phyloP scores from a whole-genome alignment of 2,113 vertebrate species.

The Noctilio leporinus region DNA sequence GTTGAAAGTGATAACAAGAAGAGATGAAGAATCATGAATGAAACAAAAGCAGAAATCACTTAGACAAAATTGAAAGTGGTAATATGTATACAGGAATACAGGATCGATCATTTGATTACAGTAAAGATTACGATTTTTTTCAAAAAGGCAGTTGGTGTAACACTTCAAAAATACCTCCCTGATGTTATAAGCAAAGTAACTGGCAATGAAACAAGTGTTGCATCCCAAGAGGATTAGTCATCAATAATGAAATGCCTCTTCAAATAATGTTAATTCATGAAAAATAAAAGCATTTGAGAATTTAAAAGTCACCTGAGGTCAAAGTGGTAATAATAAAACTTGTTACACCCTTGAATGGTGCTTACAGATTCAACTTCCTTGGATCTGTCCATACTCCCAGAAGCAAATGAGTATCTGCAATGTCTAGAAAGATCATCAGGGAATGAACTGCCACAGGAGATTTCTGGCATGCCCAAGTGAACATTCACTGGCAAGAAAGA shows the following conservation, averaged over 20 bases:
- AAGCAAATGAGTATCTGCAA: neutral
- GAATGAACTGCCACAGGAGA: neutral
- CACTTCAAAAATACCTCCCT: neutral
- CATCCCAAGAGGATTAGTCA: neutral
- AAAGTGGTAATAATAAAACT: neutral
- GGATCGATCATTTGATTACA: neutral
- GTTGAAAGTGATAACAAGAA: neutral
- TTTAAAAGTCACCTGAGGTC: neutral
- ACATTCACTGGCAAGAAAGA: neutral
- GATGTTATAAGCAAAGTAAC: neutral
- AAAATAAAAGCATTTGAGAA: neutral
- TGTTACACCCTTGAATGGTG: neutral
- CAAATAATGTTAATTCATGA: neutral
- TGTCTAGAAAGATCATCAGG: neutral
- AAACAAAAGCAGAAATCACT: neutral
- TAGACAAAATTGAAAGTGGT: neutral
- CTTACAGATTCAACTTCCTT: neutral
- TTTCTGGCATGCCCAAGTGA: neutral
- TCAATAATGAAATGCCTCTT: neutral
- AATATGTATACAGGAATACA: neutral
- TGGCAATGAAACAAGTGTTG: neutral
- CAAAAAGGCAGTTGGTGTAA: neutral
- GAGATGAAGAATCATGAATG: neutral
- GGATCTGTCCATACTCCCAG: neutral
- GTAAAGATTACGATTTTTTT: neutral